Percentiles rank a stretch among this genome's conserved stretches.
phyloP scores from a whole-genome alignment of 2,113 vertebrate species.

The Cygnus buccinator region DNA sequence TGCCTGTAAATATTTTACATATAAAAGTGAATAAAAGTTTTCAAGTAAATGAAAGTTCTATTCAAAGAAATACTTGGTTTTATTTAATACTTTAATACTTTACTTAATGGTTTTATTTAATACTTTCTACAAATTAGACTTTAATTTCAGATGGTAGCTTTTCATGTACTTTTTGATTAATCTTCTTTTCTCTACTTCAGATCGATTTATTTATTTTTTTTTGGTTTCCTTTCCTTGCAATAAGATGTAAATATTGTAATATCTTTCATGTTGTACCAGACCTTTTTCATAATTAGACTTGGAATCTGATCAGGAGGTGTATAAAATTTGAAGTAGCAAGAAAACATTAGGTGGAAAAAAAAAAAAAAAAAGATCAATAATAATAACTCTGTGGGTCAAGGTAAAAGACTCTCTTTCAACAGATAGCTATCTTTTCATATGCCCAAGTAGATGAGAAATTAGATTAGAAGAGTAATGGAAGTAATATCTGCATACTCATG shows the following conservation, averaged over 20 bases:
- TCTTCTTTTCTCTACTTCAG: not conserved
- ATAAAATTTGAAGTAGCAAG: not conserved
- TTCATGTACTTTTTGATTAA: not conserved
- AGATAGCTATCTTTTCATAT: not conserved
- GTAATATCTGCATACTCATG: not conserved
- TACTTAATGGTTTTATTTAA: not conserved
- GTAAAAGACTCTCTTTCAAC: not conserved
- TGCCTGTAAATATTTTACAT: not conserved
- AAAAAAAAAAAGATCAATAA: not conserved
- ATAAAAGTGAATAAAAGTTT: slow-evolving; percentile 12
- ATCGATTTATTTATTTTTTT: not conserved
- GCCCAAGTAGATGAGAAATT: not conserved
- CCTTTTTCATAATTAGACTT: slow-evolving; percentile 4
- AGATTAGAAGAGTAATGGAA: not conserved
- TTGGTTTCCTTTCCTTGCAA: not conserved
- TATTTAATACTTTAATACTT: not conserved
- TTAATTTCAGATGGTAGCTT: not conserved
- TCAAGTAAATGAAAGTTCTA: not conserved
- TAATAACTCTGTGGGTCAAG: not conserved
- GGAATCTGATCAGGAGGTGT: not conserved
- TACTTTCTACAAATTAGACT: not conserved
- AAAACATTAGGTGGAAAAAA: not conserved
- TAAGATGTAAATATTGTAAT: not conserved
- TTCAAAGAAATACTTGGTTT: not conserved
- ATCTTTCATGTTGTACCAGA: not conserved